A percentile compares a stretch with the other conserved stretches of the same genome.
These are phyloP conservation scores for Pogonomyrmex californicus DNA, from an alignment of 1,140 invertebrate genomes.

Conservation along the genomic window DNA sequence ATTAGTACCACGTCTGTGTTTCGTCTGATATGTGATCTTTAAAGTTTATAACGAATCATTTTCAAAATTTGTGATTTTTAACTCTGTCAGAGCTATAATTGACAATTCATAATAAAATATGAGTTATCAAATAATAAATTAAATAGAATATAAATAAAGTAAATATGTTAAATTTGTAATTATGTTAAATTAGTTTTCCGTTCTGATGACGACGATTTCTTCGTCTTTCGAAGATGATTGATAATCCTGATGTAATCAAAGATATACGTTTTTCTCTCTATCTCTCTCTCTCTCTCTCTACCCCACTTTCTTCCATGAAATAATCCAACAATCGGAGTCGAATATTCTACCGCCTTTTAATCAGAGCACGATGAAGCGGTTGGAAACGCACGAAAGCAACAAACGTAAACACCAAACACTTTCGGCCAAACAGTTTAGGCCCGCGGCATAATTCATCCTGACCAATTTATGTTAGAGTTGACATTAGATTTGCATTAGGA, in stretches of 20 bases:
- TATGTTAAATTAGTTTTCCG: conserved; percentile 4
- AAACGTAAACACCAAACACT: conserved; percentile 80
- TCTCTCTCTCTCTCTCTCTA: not conserved
- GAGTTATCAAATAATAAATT: too few relatives aligned
- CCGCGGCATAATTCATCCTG: conserved; percentile 51
- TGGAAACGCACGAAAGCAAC: conserved; percentile 71
- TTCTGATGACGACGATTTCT: not conserved
- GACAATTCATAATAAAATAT: too few relatives aligned
- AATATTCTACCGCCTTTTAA: conserved; percentile 70
- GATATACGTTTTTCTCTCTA: not conserved
- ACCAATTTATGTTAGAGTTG: conserved; percentile 35
- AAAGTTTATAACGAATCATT: not conserved
- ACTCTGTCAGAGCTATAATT: not conserved
- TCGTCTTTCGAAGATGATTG: not conserved
- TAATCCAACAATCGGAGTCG: conserved; percentile 13
- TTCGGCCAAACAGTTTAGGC: conserved; percentile 77
- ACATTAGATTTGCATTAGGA: conserved; percentile 82
- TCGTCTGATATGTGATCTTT: too few relatives aligned
- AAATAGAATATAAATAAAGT: too few relatives aligned
- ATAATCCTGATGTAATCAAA: conserved; percentile 7
- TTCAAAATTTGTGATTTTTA: not conserved
- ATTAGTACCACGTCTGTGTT: not conserved
- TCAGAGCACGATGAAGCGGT: conserved; percentile 70
- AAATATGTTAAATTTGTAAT: not conserved
- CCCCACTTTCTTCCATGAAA: not conserved